These are phyloP conservation scores for Periophthalmodon schlosseri DNA, from an alignment of 2,113 vertebrate species.

Conservation along the genomic window DNA sequence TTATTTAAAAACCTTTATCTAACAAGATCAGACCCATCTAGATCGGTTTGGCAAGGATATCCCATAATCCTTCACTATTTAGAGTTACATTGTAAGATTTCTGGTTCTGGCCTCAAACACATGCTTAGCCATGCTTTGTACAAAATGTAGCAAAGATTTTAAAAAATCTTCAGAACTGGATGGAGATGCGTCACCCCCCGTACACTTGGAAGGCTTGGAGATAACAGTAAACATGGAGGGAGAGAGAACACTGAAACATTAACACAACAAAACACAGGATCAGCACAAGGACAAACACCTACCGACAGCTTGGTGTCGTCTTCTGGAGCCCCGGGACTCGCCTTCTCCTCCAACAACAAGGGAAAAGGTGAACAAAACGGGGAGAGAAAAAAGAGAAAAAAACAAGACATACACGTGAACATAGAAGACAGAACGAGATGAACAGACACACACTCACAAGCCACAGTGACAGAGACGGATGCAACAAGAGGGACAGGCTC, in stretches of 20 bases:
- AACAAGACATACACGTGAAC: slow-evolving; percentile 77
- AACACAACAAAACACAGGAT: slow-evolving; percentile 51
- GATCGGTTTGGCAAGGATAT: neutral
- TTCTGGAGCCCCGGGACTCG: slow-evolving; percentile 71
- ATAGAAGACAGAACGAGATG: slow-evolving; percentile 55
- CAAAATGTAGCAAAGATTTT: slow-evolving; percentile 14
- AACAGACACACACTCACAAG: slow-evolving; percentile 35
- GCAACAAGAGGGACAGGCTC: slow-evolving; percentile 46
- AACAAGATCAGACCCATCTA: neutral
- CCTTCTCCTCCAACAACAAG: slow-evolving; percentile 77
- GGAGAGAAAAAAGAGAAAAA: slow-evolving; percentile 52
- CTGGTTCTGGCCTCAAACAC: slow-evolving; percentile 9
- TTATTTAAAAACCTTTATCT: neutral
- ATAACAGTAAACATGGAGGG: slow-evolving; percentile 63
- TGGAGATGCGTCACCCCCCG: slow-evolving; percentile 76
- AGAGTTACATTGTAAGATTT: slow-evolving; percentile 1
- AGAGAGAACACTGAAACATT: slow-evolving; percentile 15
- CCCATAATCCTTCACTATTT: neutral
- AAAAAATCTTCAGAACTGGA: slow-evolving; percentile 54
- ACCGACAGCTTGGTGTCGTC: slow-evolving; percentile 82
- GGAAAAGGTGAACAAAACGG: slow-evolving; percentile 47
- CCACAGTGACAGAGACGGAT: slow-evolving; percentile 38
- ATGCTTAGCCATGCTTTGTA: slow-evolving; percentile 31
- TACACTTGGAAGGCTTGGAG: slow-evolving; percentile 36
- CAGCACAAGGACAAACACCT: slow-evolving; percentile 69